These are phyloP conservation scores for Nomada hirtipes DNA, from an alignment of 2,888 invertebrate genomes.

Conservation along the genomic window DNA sequence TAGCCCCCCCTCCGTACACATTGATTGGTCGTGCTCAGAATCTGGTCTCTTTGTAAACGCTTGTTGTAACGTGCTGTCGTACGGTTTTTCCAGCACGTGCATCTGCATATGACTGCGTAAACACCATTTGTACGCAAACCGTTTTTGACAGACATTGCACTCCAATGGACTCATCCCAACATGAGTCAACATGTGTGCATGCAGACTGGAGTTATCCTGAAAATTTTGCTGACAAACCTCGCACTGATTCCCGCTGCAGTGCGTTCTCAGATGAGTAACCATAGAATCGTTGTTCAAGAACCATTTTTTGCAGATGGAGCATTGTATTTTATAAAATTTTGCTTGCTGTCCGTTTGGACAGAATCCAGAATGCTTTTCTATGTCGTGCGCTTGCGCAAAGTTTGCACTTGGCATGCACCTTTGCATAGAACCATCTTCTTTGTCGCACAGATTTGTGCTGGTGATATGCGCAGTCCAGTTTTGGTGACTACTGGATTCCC, in stretches of 20 bases:
- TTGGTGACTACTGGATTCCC: constrained; percentile 77
- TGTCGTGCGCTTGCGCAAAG: constrained; percentile 65
- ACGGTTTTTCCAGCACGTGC: constrained; percentile 78
- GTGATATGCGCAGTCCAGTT: constrained; percentile 79
- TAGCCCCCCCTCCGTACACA: constrained; percentile 62
- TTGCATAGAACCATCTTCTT: constrained; percentile 76
- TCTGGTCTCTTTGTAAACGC: constrained; percentile 69
- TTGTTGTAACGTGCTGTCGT: constrained; percentile 72
- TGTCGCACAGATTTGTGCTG: constrained; percentile 76
- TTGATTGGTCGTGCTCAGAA: constrained; percentile 54
- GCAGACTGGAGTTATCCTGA: constrained; percentile 75
- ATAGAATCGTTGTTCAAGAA: constrained; percentile 82
- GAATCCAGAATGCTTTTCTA: constrained; percentile 63
- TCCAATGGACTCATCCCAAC: constrained; percentile 80
- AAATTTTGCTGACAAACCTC: constrained; percentile 81
- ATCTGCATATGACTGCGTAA: constrained; percentile 80
- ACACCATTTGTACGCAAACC: constrained; percentile 80
- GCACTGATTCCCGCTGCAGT: constrained; percentile 79
- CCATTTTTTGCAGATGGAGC: constrained; percentile 82
- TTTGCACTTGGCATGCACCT: constrained; percentile 70
- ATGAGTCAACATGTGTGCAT: constrained; percentile 81
- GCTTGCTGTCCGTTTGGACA: constrained; percentile 71
- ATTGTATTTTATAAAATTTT: constrained; percentile 82
- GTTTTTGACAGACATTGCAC: constrained; percentile 80
- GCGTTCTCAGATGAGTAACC: constrained; percentile 80